phyloP scores from a whole-genome alignment of 2,797 vertebrate genomes.

The Gallinago stenura region DNA sequence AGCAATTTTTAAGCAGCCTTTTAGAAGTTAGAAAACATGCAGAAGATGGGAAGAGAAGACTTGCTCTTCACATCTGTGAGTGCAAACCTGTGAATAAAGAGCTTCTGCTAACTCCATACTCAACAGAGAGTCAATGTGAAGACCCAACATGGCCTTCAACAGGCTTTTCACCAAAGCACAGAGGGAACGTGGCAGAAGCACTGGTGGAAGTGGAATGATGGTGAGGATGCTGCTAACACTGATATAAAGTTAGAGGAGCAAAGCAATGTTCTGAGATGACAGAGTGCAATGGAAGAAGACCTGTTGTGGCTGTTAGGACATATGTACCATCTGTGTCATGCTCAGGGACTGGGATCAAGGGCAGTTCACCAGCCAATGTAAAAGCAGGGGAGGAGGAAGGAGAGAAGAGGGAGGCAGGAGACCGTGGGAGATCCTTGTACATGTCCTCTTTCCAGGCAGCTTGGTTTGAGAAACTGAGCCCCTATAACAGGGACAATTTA shows the following conservation, averaged over 20 bases:
- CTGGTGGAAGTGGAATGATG: neutral
- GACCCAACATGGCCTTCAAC: rapidly evolving
- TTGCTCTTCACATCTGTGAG: neutral
- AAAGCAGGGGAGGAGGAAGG: neutral
- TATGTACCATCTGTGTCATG: neutral
- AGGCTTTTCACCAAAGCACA: neutral
- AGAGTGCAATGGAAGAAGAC: neutral
- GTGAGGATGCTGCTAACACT: neutral
- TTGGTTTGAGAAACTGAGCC: neutral
- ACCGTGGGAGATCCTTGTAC: rapidly evolving
- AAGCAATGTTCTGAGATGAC: neutral
- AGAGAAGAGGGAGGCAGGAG: neutral
- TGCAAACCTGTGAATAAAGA: neutral
- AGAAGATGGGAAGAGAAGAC: neutral
- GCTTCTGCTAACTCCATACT: neutral
- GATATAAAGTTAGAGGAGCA: neutral
- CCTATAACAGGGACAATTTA: neutral
- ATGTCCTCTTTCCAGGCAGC: neutral
- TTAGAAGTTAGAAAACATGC: neutral
- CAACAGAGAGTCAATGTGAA: neutral
- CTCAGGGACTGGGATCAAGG: neutral
- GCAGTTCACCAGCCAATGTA: neutral
- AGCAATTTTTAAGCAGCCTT: neutral
- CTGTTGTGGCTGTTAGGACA: rapidly evolving
- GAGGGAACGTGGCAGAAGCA: neutral